Percentiles rank a stretch among this genome's conserved stretches.
Conservation (phyloP, 2,797 vertebrate species). For the Nannoperca australis region DNA sequence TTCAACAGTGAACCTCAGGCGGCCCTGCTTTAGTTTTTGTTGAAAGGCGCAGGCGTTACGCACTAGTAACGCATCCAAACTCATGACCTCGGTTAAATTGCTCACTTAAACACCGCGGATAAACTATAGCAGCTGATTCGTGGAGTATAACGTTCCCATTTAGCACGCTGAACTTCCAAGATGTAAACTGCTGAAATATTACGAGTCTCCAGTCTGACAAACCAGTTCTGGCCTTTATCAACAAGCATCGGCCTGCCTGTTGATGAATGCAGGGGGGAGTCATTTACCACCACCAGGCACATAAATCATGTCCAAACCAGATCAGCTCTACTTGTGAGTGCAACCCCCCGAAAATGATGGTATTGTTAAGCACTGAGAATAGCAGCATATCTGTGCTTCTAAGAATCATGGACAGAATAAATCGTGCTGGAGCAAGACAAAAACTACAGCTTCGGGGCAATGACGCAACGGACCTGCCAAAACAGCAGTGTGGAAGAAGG, state of each 20-base stretch:
- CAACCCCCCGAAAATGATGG: constrained; percentile 22
- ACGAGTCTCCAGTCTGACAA: constrained; percentile 2
- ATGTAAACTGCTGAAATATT: constrained; percentile 5
- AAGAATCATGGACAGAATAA: constrained; percentile 19
- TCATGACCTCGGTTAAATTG: constrained; percentile 39
- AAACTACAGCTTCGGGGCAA: constrained; percentile 32
- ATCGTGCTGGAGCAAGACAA: constrained; percentile 59
- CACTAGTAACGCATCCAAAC: constrained; percentile 30
- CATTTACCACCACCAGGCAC: constrained; percentile 34
- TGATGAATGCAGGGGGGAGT: constrained; percentile 26
- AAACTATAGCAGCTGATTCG: constrained; percentile 48
- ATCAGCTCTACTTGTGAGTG: constrained; percentile 8
- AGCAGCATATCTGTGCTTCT: background rate
- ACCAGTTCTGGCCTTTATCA: constrained; percentile 16
- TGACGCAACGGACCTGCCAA: constrained; percentile 51
- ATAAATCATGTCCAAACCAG: constrained; percentile 45
- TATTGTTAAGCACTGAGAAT: constrained; percentile 20
- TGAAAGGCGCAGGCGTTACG: constrained; percentile 14
- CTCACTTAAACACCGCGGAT: constrained; percentile 18
- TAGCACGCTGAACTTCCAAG: constrained; percentile 3
- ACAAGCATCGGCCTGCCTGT: constrained; percentile 38
- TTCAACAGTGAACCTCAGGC: constrained; percentile 7
- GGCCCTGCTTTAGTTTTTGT: background rate
- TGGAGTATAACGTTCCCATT: constrained; percentile 40
- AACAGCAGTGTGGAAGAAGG: constrained; percentile 26